Evolutionary conservation across 2,113 vertebrate genomes (phyloP).

Genomic region (Gulo gulo): DNA sequence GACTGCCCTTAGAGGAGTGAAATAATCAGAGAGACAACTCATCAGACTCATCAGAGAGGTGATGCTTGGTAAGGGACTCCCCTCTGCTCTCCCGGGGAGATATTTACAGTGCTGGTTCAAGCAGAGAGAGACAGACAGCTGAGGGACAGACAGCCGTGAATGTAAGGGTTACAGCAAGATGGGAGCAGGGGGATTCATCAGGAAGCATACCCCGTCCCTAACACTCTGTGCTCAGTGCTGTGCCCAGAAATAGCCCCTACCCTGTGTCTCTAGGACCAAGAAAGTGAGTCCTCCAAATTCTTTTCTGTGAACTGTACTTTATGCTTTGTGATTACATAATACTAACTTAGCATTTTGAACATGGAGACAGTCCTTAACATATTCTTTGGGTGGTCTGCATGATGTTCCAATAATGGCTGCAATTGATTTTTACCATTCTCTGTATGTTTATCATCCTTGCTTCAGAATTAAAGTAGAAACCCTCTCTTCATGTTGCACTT

Average conservation of each 20-base stretch:
- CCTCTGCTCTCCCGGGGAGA: neutral
- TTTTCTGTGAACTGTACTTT: neutral
- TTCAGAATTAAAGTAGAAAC: conserved; percentile 28
- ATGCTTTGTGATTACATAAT: neutral
- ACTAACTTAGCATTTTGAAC: neutral
- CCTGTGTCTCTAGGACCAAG: neutral
- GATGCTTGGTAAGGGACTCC: neutral
- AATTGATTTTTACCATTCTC: conserved; percentile 5
- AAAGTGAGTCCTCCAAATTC: neutral
- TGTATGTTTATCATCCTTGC: conserved; percentile 29
- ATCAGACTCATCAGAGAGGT: neutral
- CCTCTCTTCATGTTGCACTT: conserved; percentile 24
- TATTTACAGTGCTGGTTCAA: neutral
- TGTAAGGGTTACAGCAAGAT: neutral
- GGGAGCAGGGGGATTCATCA: neutral
- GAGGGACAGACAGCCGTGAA: neutral
- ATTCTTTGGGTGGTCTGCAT: neutral
- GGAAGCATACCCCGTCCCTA: neutral
- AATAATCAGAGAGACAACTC: neutral
- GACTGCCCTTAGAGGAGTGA: neutral
- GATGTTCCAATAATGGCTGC: neutral
- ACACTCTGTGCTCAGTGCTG: neutral
- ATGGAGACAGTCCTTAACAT: conserved; percentile 11
- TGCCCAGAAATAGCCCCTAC: neutral
- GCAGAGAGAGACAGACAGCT: neutral